Evolutionary conservation across 2,113 vertebrate species (phyloP).

Genomic region (Caranx ignobilis): DNA sequence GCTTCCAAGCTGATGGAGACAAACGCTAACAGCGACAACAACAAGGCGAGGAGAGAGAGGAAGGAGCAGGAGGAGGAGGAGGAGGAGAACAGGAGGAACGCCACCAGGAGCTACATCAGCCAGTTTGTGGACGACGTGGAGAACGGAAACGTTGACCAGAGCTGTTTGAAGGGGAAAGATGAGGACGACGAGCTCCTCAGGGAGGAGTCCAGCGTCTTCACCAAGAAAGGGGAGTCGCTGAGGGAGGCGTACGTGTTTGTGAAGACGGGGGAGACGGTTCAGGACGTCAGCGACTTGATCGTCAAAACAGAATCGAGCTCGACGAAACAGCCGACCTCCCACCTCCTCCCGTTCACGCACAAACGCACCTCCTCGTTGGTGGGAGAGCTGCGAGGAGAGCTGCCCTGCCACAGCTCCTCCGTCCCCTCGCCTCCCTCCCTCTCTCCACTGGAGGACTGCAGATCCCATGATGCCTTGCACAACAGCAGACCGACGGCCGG

Average conservation of each 20-base stretch:
- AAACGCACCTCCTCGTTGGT: conserved; percentile 74
- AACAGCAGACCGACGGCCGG: not conserved
- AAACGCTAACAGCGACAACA: conserved; percentile 78
- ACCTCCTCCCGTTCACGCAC: conserved; percentile 52
- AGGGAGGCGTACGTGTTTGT: conserved; percentile 69
- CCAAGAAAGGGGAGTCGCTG: conserved; percentile 77
- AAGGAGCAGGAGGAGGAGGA: conserved; percentile 18
- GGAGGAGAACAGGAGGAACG: conserved; percentile 65
- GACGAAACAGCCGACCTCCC: conserved; percentile 62
- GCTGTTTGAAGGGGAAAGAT: conserved; percentile 66
- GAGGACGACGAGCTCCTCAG: conserved; percentile 82
- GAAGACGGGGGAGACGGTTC: conserved; percentile 74
- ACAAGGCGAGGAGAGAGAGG: conserved; percentile 55
- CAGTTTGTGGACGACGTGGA: conserved; percentile 94
- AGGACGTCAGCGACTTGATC: conserved; percentile 70
- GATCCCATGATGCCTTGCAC: conserved; percentile 38
- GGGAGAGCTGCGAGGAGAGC: conserved; percentile 82
- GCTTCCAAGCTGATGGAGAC: conserved; percentile 82
- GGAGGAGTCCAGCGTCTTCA: conserved; percentile 80
- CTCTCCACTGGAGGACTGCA: conserved; percentile 68
- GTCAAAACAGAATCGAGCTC: conserved; percentile 72
- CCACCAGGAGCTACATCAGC: conserved; percentile 78
- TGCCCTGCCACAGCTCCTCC: conserved; percentile 81
- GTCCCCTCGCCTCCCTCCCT: conserved; percentile 64
- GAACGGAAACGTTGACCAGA: conserved; percentile 93